phyloP scores from a whole-genome alignment of 2,888 invertebrate genomes.

The Romanomermis culicivorax region DNA sequence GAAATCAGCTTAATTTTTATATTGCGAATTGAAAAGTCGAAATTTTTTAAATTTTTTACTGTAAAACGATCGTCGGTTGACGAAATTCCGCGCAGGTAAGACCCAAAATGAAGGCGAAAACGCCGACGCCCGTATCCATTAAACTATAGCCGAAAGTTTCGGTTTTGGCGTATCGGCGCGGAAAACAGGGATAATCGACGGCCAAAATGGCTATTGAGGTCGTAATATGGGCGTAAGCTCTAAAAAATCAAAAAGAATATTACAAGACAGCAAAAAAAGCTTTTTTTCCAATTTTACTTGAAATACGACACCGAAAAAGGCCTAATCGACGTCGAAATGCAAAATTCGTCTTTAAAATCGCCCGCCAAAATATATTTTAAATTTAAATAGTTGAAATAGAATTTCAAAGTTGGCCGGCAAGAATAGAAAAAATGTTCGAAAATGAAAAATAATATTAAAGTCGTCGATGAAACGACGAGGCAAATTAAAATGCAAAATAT shows the following conservation, averaged over 20 bases:
- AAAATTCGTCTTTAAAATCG: no score
- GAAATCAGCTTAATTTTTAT: no score
- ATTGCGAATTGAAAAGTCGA: no score
- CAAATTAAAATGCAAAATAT: conserved; percentile 4
- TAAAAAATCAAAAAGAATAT: no score
- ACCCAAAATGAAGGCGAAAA: conserved; percentile 60
- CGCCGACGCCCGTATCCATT: conserved; percentile 87
- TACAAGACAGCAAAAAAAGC: background rate
- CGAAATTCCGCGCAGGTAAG: conserved; percentile 8
- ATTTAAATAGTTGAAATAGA: background rate
- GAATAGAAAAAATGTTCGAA: conserved; percentile 10
- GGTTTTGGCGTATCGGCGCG: conserved; percentile 63
- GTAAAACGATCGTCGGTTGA: no score
- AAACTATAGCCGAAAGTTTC: conserved; percentile 39
- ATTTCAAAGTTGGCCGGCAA: background rate
- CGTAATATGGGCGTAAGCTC: conserved; percentile 5
- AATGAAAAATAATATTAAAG: conserved; percentile 11
- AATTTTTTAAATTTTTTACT: no score
- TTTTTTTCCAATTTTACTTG: background rate
- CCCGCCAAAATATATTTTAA: background rate
- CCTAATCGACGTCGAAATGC: no score
- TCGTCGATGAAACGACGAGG: background rate
- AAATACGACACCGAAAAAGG: background rate
- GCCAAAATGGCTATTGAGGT: conserved; percentile 57
- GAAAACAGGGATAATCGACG: conserved; percentile 74